These are phyloP conservation scores for Coronaproctus castanopsis DNA, from an alignment of 2,888 invertebrate genomes.

Conservation along the genomic window DNA sequence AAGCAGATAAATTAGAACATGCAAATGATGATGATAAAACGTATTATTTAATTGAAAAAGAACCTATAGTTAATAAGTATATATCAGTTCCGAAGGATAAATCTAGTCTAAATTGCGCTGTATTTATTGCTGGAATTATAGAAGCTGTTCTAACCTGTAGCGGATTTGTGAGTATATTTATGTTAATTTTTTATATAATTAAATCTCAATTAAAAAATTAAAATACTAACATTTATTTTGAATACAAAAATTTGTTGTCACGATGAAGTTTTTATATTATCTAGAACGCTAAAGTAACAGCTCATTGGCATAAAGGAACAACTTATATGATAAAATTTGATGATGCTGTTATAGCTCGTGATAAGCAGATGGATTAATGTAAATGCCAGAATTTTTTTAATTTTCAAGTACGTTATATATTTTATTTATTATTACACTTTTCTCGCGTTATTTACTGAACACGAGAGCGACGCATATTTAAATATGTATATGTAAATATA, in stretches of 20 bases:
- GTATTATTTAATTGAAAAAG: slow-evolving; percentile 96
- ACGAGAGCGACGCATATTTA: too few species aligned
- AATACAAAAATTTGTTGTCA: too few species aligned
- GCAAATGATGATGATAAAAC: slow-evolving; percentile 96
- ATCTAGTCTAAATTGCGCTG: slow-evolving; percentile 88
- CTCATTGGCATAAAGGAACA: slow-evolving; percentile 98
- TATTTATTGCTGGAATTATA: slow-evolving; percentile 94
- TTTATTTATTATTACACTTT: too few species aligned
- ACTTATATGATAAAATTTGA: slow-evolving; percentile 98
- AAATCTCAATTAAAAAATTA: not conserved
- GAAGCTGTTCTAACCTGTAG: slow-evolving; percentile 85
- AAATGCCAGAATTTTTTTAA: too few species aligned
- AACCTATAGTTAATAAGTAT: slow-evolving; percentile 87
- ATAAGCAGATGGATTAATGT: slow-evolving; percentile 75
- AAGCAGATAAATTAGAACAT: slow-evolving; percentile 95
- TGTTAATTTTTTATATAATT: slow-evolving; percentile 4
- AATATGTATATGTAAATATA: too few species aligned
- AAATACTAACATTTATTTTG: slow-evolving; percentile 11
- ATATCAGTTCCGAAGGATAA: slow-evolving; percentile 97
- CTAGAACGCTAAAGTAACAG: slow-evolving; percentile 91
- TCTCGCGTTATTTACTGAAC: too few species aligned
- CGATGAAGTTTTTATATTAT: slow-evolving; percentile 24
- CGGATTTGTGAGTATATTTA: slow-evolving; percentile 74
- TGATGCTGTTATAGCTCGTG: slow-evolving; percentile 70
- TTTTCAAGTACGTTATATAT: too few species aligned